These are phyloP conservation scores for Cerceris ruficornis DNA, from an alignment of 2,888 invertebrate genomes.

Conservation along the genomic window DNA sequence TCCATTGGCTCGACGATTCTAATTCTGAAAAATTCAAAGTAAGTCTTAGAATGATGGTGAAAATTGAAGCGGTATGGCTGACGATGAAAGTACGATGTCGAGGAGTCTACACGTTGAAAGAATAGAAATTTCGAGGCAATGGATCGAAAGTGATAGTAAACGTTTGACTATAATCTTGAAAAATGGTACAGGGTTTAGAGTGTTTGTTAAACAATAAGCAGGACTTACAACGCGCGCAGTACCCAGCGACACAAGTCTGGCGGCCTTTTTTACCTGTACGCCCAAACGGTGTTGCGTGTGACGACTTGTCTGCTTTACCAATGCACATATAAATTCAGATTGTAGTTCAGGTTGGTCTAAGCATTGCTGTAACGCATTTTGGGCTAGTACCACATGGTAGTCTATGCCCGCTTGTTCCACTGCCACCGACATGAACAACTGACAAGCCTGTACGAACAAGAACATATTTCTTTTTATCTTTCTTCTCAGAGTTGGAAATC, in stretches of 20 bases:
- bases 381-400: constrained; percentile 98
- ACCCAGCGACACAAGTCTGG: constrained; percentile 82
- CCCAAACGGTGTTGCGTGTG: constrained; percentile 89
- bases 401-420: constrained; percentile 98
- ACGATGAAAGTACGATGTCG: not conserved
- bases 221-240: constrained; percentile 82
- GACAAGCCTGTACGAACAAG: constrained; percentile 88
- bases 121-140: not conserved
- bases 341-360: constrained; percentile 94
- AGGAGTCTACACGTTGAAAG: not conserved
- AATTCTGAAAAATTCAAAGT: too few relatives aligned
- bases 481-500: not conserved
- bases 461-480: not conserved
- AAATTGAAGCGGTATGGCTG: not conserved
- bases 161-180: constrained; percentile 45
- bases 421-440: constrained; percentile 97
- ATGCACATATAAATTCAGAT: constrained; percentile 95
- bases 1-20: too few relatives aligned
- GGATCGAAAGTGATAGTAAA: not conserved
- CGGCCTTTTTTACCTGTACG: constrained; percentile 91
- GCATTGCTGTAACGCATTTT: constrained; percentile 97
- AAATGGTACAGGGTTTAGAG: constrained; percentile 75
- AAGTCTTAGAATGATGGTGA: too few relatives aligned
- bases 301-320: constrained; percentile 96
- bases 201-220: constrained; percentile 81